Base-by-base conservation (phyloP, 2,888 invertebrate species). In the Oscheius sp. region DNA sequence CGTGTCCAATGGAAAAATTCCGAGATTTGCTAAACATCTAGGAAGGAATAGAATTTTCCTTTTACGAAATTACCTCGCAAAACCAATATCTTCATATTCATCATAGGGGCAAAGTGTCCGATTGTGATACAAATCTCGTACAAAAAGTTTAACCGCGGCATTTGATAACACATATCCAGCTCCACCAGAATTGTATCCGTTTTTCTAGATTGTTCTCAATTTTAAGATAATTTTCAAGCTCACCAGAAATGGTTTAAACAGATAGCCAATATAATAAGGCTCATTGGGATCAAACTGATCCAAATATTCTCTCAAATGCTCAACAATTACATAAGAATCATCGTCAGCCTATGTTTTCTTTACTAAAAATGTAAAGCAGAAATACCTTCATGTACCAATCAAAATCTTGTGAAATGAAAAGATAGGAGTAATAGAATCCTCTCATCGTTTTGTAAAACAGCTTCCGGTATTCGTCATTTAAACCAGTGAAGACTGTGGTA, bases 151-250 rank as follows among this genome's bases (percentile, higher is more conserved):
- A 63, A 84, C 25, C 2, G 83, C 78, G 9, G 72, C 81, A 25
- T 75, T 71, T 9, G 83, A 83, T 5, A 85, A 43, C 3, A 84
- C 74, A 73, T 85, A 85, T 3, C 82, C 84, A 23, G 83, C 83
- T 5, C 84, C 84, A 0, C 85, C 85, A 0, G 78, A 77, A 69
- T 85, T 84, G 75, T 85, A 85, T n/a, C 85, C 85, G 18, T 78
- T 58, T 23, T 77, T 71, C 76, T 78, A 45, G 43, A 75, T 25
- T 13, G 18, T n/a, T 49, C n/a, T 16, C n/a, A n/a, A n/a, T 29
- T 43, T 64, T 49, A 3, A 9, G 25, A 13, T 46, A 13, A 3
- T 13, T 21, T 6, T 13, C 13, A 55, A 13, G 1, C 29, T 53
- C n/a, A 77, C 82, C 59, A 83, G 43, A 43, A 81, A 80, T 7